Percentiles rank a stretch among this genome's conserved stretches.
Conservation (phyloP, 1,140 invertebrate species). For the Mercenaria mercenaria region DNA sequence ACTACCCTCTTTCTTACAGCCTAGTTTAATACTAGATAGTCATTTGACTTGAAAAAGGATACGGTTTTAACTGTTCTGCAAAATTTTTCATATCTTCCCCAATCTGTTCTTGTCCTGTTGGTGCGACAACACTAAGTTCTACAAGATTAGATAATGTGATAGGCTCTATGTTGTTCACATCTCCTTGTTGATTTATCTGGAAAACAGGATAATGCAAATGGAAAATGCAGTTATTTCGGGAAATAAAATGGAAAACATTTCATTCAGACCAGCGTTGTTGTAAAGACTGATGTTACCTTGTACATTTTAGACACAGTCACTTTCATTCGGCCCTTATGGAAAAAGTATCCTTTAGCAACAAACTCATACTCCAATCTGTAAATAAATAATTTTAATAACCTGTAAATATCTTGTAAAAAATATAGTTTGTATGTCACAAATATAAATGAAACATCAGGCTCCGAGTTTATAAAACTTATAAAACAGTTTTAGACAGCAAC, state of each 20-base stretch:
- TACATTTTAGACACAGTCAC: conserved; percentile 98
- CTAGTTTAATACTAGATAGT: too few relatives aligned
- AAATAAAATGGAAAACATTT: not conserved
- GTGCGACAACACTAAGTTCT: conserved; percentile 97
- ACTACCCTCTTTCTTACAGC: too few relatives aligned
- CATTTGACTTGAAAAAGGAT: conserved; percentile 84
- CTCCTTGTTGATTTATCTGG: conserved; percentile 89
- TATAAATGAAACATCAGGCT: too few relatives aligned
- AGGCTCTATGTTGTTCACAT: conserved; percentile 90
- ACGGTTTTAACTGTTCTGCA: conserved; percentile 97
- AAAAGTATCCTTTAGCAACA: conserved; percentile 97
- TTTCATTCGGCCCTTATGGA: conserved; percentile 98
- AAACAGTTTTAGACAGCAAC: too few relatives aligned
- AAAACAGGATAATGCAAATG: conserved; percentile 65
- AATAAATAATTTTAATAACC: too few relatives aligned
- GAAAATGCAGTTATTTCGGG: not conserved
- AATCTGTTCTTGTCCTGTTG: conserved; percentile 95
- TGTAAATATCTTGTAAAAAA: too few relatives aligned
- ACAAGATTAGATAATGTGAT: conserved; percentile 97
- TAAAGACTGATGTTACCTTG: conserved; percentile 88
- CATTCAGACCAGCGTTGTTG: too few relatives aligned
- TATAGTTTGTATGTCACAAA: too few relatives aligned
- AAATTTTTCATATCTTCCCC: conserved; percentile 98
- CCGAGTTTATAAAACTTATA: too few relatives aligned
- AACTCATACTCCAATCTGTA: conserved; percentile 94